Conservation (phyloP, 2,113 vertebrate species). For the Catharus minimus region DNA sequence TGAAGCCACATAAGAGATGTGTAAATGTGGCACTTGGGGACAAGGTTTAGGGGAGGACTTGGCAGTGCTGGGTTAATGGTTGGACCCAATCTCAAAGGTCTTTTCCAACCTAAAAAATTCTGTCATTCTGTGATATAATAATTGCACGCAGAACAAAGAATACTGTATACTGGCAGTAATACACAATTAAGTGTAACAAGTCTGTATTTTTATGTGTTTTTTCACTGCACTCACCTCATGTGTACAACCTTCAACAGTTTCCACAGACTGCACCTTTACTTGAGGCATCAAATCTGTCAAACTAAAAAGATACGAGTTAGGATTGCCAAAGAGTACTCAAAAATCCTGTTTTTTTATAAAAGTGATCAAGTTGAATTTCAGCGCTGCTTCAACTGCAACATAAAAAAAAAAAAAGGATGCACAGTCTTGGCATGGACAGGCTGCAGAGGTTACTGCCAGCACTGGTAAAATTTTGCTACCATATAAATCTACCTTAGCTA, state of each 20-base stretch:
- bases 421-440: neutral
- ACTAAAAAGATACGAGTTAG: conserved; percentile 63
- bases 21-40: neutral
- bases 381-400: neutral
- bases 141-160: neutral
- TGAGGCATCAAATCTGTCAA: conserved; percentile 93
- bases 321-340: neutral
- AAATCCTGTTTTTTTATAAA: neutral
- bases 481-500: neutral
- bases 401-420: neutral
- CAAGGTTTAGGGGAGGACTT: neutral
- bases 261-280: conserved; percentile 91
- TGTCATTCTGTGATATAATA: neutral
- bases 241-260: conserved; percentile 93
- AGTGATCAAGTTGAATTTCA: rapidly evolving
- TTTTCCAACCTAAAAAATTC: neutral
- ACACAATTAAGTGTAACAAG: neutral
- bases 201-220: rapidly evolving
- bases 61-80: neutral
- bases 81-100: neutral
- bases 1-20: neutral
- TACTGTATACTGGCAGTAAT: neutral
- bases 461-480: neutral
- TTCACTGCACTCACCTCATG: conserved; percentile 84
- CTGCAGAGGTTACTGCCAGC: neutral